A percentile compares a stretch with the other conserved stretches of the same genome.
phyloP scores from a whole-genome alignment of 1,140 invertebrate species.

The Trinorchestia longiramus region DNA sequence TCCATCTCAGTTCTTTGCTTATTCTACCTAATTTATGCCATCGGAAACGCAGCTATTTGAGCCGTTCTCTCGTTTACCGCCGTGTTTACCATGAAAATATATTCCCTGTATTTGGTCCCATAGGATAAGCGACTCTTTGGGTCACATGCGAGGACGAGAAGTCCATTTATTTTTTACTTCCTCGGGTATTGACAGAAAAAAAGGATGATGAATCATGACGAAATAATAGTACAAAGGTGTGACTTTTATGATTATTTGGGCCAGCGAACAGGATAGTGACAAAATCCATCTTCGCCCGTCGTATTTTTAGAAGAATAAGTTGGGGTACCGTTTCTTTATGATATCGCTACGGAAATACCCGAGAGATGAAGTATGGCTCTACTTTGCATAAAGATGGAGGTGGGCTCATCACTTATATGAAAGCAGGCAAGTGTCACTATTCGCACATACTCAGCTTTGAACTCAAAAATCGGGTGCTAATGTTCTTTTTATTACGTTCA shows the following conservation, averaged over 20 bases:
- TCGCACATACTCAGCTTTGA: not conserved
- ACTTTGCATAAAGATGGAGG: slow-evolving; percentile 10
- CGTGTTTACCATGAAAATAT: slow-evolving; percentile 50
- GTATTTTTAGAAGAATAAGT: not conserved
- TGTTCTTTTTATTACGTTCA: not conserved
- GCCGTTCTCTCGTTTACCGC: not conserved
- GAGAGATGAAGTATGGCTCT: not conserved
- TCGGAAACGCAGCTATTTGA: slow-evolving; percentile 51
- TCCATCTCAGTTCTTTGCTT: slow-evolving; percentile 51
- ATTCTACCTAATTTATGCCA: slow-evolving; percentile 53
- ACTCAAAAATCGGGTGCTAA: not conserved
- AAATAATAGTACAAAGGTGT: not conserved
- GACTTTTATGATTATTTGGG: not conserved
- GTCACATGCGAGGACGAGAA: not conserved
- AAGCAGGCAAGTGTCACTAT: not conserved
- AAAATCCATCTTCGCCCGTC: slow-evolving; percentile 8
- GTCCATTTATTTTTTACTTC: not conserved
- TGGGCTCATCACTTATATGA: not conserved
- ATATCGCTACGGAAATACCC: not conserved
- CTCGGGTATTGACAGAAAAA: not conserved
- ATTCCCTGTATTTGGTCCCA: slow-evolving; percentile 29
- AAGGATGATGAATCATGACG: not conserved
- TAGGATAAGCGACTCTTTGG: not conserved
- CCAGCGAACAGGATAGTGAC: not conserved
- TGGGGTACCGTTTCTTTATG: not conserved